These are phyloP conservation scores for Seira sanloemensis DNA, from an alignment of 2,888 invertebrate genomes.

Conservation along the genomic window DNA sequence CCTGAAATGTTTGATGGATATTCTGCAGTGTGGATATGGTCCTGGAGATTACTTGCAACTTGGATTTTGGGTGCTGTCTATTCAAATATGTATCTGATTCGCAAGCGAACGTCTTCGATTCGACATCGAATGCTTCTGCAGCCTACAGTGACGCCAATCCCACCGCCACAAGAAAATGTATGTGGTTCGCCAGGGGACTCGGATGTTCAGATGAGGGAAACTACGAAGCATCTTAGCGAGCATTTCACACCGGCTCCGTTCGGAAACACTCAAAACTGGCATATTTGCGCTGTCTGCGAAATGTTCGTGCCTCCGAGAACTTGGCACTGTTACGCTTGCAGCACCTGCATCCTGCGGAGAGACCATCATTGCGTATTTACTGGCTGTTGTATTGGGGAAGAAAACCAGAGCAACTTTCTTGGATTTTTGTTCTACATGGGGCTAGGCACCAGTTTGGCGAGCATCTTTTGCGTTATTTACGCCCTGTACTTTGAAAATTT, in stretches of 20 bases:
- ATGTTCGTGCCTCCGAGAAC: slow-evolving; percentile 70
- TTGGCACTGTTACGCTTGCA: slow-evolving; percentile 71
- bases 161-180: not conserved
- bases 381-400: slow-evolving; percentile 70
- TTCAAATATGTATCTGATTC: slow-evolving; percentile 62
- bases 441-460: slow-evolving; percentile 45
- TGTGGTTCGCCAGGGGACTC: not conserved
- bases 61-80: slow-evolving; percentile 62
- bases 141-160: slow-evolving; percentile 45
- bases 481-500: slow-evolving; percentile 41
- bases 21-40: not conserved
- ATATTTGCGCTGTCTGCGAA: slow-evolving; percentile 71
- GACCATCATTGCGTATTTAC: slow-evolving; percentile 73
- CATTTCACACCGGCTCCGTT: slow-evolving; percentile 67
- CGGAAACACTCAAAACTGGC: slow-evolving; percentile 68
- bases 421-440: slow-evolving; percentile 68
- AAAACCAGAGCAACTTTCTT: slow-evolving; percentile 71
- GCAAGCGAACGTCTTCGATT: slow-evolving; percentile 65
- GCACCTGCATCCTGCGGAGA: slow-evolving; percentile 60
- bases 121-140: slow-evolving; percentile 57
- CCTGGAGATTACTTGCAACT: slow-evolving; percentile 22
- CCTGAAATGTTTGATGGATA: slow-evolving; percentile 44
- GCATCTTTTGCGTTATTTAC: slow-evolving; percentile 37
- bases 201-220: slow-evolving; percentile 49
- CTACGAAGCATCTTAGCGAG: slow-evolving; percentile 59